A percentile compares a stretch with the other conserved stretches of the same genome.
Conservation (phyloP, 2,888 invertebrate species). For the Noctua comes region DNA sequence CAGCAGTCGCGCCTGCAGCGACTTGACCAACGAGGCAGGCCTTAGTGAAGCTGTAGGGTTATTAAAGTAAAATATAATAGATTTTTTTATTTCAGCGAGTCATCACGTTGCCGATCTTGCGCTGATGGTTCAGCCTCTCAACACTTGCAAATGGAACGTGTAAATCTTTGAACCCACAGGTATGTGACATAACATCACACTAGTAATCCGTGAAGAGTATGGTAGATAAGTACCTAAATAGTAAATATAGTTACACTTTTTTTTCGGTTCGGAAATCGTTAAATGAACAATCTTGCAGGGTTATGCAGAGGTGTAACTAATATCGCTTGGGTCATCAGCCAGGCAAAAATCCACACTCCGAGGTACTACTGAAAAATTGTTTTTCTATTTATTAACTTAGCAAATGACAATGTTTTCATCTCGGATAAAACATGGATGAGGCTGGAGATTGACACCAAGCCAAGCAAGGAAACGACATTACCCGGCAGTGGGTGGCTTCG, state of each 20-base stretch:
- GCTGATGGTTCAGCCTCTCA: constrained; percentile 1
- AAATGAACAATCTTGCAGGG: too few relatives aligned
- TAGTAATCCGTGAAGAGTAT: not conserved
- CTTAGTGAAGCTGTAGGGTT: not conserved
- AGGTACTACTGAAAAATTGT: not conserved
- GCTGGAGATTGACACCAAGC: not conserved
- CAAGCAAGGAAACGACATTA: not conserved
- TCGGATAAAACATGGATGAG: not conserved
- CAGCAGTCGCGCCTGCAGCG: not conserved
- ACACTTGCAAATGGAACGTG: constrained; percentile 11
- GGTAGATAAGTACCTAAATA: not conserved
- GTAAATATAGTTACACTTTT: too few relatives aligned
- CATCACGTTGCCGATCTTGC: constrained; percentile 16
- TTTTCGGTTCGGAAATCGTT: too few relatives aligned
- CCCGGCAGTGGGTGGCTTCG: not conserved
- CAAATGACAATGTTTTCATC: not conserved
- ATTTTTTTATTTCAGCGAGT: constrained; percentile 20
- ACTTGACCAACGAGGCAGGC: not conserved
- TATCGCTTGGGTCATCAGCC: not conserved
- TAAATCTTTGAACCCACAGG: not conserved
- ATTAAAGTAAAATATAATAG: not conserved
- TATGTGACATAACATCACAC: not conserved
- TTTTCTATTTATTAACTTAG: not conserved
- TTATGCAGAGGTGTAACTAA: too few relatives aligned
- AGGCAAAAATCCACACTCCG: not conserved